Percentiles rank a stretch among this genome's conserved stretches.
phyloP scores from a whole-genome alignment of 2,888 invertebrate genomes.

The Agonopterix subpropinquella region DNA sequence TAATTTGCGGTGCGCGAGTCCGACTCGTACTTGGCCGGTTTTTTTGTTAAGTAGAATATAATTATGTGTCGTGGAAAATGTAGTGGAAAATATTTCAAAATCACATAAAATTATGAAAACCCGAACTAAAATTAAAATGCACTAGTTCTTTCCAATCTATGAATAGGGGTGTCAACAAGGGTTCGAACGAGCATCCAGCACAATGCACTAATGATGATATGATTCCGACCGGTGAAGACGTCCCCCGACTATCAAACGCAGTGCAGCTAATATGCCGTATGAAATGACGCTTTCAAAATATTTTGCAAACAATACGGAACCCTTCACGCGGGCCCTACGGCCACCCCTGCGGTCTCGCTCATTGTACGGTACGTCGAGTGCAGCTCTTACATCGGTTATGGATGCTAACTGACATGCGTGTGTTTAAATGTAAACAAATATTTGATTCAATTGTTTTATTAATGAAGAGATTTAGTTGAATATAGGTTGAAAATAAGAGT shows the following conservation, averaged over 20 bases:
- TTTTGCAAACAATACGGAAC: constrained; percentile 71
- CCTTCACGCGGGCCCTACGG: constrained; percentile 31
- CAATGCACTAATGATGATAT: constrained; percentile 66
- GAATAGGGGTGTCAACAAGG: too few species aligned
- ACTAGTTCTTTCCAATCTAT: too few species aligned
- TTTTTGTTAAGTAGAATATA: too few species aligned
- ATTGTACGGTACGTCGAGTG: constrained; percentile 48
- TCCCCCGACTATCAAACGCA: constrained; percentile 67
- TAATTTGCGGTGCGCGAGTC: too few species aligned
- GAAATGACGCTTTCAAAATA: constrained; percentile 74
- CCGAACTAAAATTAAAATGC: too few species aligned
- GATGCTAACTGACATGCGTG: constrained; percentile 22
- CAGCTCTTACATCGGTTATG: constrained; percentile 32
- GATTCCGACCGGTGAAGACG: constrained; percentile 57
- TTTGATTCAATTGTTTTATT: too few species aligned
- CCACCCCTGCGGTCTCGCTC: constrained; percentile 36
- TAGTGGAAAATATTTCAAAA: too few species aligned
- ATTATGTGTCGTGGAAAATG: too few species aligned
- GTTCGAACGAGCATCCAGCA: constrained; percentile 12
- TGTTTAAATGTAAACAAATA: neutral
- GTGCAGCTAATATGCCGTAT: constrained; percentile 68
- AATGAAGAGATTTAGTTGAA: too few species aligned
- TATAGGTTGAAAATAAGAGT: too few species aligned
- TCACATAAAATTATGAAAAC: too few species aligned
- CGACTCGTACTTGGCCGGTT: too few species aligned